Evolutionary conservation across 2,888 invertebrate species (phyloP).

Genomic region (Rhodophaea formosa): DNA sequence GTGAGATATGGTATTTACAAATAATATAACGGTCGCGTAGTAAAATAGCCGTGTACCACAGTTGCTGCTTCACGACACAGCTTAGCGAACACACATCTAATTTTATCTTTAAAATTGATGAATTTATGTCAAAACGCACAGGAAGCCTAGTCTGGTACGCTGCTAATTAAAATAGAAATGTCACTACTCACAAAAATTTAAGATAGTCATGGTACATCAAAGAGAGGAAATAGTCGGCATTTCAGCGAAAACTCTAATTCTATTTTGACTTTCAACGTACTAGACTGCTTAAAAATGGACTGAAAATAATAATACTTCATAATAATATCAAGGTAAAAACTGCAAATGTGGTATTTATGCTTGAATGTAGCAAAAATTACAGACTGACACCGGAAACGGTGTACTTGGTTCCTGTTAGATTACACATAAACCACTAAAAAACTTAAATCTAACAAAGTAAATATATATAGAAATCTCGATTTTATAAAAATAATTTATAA

Average conservation of each 20-base stretch:
- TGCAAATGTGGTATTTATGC: constrained; percentile 4
- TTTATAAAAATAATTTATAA: constrained; percentile 33
- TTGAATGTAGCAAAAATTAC: neutral
- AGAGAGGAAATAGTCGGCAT: no score
- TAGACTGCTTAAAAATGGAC: neutral
- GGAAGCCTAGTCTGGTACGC: no score
- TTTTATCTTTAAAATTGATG: neutral
- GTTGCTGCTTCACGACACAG: constrained; percentile 14
- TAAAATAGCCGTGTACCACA: constrained; percentile 27
- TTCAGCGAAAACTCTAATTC: no score
- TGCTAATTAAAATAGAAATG: no score
- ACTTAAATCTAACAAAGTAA: constrained; percentile 20
- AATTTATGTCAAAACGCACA: neutral
- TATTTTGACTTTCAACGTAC: no score
- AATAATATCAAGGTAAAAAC: neutral
- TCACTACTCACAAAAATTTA: no score
- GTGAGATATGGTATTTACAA: constrained; percentile 72
- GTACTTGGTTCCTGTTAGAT: neutral
- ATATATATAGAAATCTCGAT: constrained; percentile 28
- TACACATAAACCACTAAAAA: constrained; percentile 13
- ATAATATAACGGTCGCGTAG: constrained; percentile 32
- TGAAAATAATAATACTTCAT: neutral
- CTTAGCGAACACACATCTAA: neutral
- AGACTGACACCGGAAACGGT: neutral
- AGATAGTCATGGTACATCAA: no score